A percentile compares a stretch with the other conserved stretches of the same genome.
These are phyloP conservation scores for Pitta sordida DNA, from an alignment of 2,113 vertebrate species.

Conservation along the genomic window DNA sequence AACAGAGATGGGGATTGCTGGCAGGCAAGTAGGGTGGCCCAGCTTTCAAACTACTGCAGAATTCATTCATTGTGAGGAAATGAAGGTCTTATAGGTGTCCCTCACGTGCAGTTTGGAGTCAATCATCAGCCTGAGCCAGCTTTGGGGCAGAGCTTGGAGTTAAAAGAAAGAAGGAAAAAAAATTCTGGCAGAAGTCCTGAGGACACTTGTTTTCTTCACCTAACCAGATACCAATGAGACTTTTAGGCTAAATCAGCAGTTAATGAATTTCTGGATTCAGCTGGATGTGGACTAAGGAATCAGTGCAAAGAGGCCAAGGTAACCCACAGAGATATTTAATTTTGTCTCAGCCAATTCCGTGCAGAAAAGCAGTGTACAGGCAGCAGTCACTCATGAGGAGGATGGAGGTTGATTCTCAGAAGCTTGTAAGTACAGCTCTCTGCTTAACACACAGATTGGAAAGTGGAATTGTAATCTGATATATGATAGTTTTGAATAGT, in stretches of 20 bases:
- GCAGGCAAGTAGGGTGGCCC: neutral
- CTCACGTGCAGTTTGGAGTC: neutral
- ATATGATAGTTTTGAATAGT: conserved; percentile 1
- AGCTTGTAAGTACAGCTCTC: neutral
- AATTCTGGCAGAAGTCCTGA: neutral
- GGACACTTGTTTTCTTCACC: neutral
- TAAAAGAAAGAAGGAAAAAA: neutral
- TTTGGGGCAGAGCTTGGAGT: neutral
- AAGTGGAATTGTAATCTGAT: conserved; percentile 33
- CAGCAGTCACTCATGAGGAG: neutral
- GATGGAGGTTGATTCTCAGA: neutral
- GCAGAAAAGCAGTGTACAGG: neutral
- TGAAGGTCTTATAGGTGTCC: neutral
- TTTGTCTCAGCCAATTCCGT: neutral
- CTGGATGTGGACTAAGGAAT: neutral
- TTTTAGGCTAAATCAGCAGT: neutral
- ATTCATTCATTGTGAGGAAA: neutral
- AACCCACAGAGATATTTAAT: conserved; percentile 1
- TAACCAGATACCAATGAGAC: neutral
- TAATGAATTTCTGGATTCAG: neutral
- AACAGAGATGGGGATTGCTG: conserved; percentile 43
- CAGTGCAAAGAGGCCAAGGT: neutral
- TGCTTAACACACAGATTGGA: conserved; percentile 3
- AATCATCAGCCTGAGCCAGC: neutral
- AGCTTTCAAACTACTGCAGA: conserved; percentile 2